Evolutionary conservation across 2,888 invertebrate species (phyloP).

Genomic region (Leptopilina drosophilae): DNA sequence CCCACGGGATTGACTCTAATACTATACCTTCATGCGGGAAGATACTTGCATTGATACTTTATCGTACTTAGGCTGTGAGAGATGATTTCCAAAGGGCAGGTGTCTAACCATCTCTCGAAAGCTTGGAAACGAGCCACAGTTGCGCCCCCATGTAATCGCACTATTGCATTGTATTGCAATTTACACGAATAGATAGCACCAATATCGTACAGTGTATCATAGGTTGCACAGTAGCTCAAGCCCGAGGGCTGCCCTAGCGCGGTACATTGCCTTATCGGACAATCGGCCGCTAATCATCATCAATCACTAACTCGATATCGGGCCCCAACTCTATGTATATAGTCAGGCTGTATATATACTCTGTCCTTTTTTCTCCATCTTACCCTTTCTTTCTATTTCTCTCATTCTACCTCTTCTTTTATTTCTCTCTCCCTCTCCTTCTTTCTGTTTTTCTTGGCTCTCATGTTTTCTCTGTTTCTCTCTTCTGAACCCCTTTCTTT

Average conservation of each 20-base stretch:
- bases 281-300: constrained; percentile 76
- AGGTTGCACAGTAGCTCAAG: constrained; percentile 55
- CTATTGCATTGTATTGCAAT: constrained; percentile 67
- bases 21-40: no score
- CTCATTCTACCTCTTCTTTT: no score
- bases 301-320: constrained; percentile 73
- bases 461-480: no score
- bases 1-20: no score
- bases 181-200: constrained; percentile 69
- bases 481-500: no score
- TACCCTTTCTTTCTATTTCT: no score
- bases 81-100: constrained; percentile 36
- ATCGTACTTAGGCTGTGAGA: constrained; percentile 13
- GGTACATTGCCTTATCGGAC: constrained; percentile 74
- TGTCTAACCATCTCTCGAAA: constrained; percentile 39
- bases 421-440: no score
- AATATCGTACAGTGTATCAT: constrained; percentile 71
- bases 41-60: not conserved
- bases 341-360: no score
- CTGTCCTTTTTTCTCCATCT: no score
- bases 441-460: no score
- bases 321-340: constrained; percentile 52
- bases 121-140: constrained; percentile 23
- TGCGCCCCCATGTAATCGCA: constrained; percentile 64
- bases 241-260: constrained; percentile 60